A percentile compares a stretch with the other conserved stretches of the same genome.
Evolutionary conservation across 2,797 vertebrate species (phyloP).

Genomic region (Labeo calbasu): DNA sequence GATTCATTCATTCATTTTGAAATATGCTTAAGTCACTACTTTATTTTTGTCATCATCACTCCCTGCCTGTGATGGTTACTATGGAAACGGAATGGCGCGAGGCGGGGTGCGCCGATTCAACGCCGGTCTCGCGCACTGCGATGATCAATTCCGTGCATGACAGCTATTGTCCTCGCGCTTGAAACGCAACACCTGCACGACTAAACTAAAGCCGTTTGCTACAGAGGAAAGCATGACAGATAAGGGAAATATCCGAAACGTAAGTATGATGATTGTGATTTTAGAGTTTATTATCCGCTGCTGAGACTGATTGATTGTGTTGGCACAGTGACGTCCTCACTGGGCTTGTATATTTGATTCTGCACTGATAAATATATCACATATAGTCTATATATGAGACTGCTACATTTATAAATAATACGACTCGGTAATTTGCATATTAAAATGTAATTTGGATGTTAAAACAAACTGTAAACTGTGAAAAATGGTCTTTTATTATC

Average conservation of each 20-base stretch:
- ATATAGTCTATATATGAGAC: background rate
- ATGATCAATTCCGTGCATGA: conserved; percentile 52
- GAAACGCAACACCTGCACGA: conserved; percentile 38
- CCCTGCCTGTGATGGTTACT: conserved; percentile 71
- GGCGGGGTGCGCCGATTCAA: conserved; percentile 69
- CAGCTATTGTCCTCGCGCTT: conserved; percentile 58
- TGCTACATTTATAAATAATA: background rate
- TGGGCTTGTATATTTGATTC: background rate
- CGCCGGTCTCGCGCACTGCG: conserved; percentile 47
- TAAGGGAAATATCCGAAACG: conserved; percentile 74
- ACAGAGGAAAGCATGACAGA: conserved; percentile 76
- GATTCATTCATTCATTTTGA: background rate
- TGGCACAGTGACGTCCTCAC: background rate
- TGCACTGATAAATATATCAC: background rate
- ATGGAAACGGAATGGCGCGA: conserved; percentile 71
- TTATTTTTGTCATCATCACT: background rate
- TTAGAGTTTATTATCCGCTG: background rate
- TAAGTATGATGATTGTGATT: conserved; percentile 63
- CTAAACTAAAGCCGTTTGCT: background rate
- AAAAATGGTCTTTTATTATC: background rate
- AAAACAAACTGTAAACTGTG: background rate
- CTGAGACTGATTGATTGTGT: background rate
- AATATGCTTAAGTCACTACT: background rate
- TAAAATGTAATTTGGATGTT: background rate
- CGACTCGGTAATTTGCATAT: background rate